Conservation (phyloP, 2,888 invertebrate species). For the Octonoba sinensis region DNA sequence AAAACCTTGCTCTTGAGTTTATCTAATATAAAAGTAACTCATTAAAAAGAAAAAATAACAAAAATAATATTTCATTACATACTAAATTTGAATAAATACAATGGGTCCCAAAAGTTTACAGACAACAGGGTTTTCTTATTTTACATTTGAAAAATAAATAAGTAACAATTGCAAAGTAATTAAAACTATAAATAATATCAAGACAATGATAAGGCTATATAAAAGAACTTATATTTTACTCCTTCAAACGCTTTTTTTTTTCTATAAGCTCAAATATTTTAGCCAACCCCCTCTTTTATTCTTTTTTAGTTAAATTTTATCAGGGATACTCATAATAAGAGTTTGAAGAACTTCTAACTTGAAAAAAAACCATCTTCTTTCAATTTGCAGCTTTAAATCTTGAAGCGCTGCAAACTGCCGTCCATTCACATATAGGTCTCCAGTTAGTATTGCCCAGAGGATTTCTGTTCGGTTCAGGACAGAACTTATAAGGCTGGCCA, state of each 20-base stretch:
- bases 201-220: too few species aligned
- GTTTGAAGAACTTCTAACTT: slow-evolving; percentile 10
- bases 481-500: background rate
- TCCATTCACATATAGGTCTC: too few species aligned
- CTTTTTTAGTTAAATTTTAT: slow-evolving; percentile 1
- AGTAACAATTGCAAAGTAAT: too few species aligned
- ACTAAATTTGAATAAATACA: too few species aligned
- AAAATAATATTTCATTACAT: too few species aligned
- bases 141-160: background rate
- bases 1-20: too few species aligned
- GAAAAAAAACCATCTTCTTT: slow-evolving; percentile 8
- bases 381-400: slow-evolving; percentile 14
- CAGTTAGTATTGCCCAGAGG: slow-evolving; percentile 1
- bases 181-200: too few species aligned
- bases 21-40: too few species aligned
- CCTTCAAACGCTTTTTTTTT: too few species aligned
- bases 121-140: background rate
- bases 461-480: background rate
- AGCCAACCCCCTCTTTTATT: background rate
- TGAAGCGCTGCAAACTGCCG: background rate
- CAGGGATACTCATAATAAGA: background rate
- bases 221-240: too few species aligned
- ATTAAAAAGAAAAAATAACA: too few species aligned
- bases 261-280: too few species aligned
- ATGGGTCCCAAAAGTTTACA: slow-evolving; percentile 9